Evolutionary conservation across 2,797 vertebrate species (phyloP).

Genomic region (Rhinatrema bivittatum): DNA sequence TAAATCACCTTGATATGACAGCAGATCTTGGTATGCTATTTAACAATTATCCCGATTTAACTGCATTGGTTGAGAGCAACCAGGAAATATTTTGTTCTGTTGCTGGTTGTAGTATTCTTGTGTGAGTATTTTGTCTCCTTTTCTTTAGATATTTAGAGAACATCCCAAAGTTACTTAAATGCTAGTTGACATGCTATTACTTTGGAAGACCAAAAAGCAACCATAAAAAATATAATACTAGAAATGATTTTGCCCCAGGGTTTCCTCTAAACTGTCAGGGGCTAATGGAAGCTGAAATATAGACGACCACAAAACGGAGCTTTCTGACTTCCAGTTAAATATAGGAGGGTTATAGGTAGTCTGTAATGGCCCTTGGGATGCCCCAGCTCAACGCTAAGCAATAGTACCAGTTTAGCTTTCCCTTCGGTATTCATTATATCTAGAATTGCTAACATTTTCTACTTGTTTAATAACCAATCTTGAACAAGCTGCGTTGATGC

Average conservation of each 20-base stretch:
- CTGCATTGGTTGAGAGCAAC: no score
- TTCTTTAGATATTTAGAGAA: conserved; percentile 1
- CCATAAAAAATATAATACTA: neutral
- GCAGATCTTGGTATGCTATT: no score
- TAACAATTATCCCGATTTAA: no score
- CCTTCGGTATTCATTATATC: no score
- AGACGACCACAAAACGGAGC: neutral
- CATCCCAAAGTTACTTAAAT: neutral
- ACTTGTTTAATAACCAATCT: no score
- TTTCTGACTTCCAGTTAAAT: neutral
- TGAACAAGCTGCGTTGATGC: no score
- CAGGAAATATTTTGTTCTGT: no score
- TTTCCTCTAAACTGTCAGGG: neutral
- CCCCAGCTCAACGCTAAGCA: no score
- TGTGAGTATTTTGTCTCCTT: neutral
- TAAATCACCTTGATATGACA: no score
- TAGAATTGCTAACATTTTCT: no score
- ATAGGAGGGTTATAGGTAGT: neutral
- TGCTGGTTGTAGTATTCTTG: no score
- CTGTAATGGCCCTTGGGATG: neutral
- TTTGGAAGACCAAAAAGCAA: conserved; percentile 5
- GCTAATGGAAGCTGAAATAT: neutral
- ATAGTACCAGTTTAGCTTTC: no score
- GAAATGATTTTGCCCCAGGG: neutral
- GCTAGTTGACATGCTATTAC: conserved; percentile 3